Evolutionary conservation across 2,888 invertebrate species (phyloP).

Genomic region (Orthosia gracilis): DNA sequence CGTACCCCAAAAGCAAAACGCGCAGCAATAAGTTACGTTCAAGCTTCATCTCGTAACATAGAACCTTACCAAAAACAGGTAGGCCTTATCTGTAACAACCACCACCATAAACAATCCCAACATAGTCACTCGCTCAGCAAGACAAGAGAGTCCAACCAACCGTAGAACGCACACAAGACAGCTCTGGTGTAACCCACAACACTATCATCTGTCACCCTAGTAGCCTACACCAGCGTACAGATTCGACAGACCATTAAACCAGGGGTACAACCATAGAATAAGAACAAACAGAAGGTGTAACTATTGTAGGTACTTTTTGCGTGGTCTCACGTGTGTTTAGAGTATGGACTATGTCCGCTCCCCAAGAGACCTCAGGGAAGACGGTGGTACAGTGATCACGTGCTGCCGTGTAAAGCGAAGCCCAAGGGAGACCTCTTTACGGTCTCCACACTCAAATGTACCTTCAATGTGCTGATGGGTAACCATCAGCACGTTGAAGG

Average conservation of each 20-base stretch:
- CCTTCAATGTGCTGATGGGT: too few species aligned
- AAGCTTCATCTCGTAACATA: too few species aligned
- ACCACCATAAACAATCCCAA: not conserved
- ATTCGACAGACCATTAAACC: slow-evolving; percentile 70
- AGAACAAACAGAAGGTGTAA: slow-evolving; percentile 9
- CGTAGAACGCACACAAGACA: slow-evolving; percentile 44
- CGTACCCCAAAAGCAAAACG: too few species aligned
- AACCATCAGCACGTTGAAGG: too few species aligned
- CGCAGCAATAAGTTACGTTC: not conserved
- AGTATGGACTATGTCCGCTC: too few species aligned
- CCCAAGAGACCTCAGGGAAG: too few species aligned
- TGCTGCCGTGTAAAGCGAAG: too few species aligned
- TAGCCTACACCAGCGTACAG: slow-evolving; percentile 62
- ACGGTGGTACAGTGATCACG: too few species aligned
- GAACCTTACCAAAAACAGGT: not conserved
- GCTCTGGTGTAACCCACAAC: slow-evolving; percentile 35
- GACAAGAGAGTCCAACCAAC: slow-evolving; percentile 35
- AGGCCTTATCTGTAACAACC: not conserved
- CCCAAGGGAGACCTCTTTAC: too few species aligned
- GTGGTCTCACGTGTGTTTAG: not conserved
- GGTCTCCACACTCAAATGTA: too few species aligned
- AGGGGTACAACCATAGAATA: slow-evolving; percentile 41
- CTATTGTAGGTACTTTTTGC: not conserved
- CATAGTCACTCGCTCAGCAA: slow-evolving; percentile 22
- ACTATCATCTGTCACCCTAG: slow-evolving; percentile 57